phyloP scores from a whole-genome alignment of 2,797 vertebrate species.

The Argya squamiceps region DNA sequence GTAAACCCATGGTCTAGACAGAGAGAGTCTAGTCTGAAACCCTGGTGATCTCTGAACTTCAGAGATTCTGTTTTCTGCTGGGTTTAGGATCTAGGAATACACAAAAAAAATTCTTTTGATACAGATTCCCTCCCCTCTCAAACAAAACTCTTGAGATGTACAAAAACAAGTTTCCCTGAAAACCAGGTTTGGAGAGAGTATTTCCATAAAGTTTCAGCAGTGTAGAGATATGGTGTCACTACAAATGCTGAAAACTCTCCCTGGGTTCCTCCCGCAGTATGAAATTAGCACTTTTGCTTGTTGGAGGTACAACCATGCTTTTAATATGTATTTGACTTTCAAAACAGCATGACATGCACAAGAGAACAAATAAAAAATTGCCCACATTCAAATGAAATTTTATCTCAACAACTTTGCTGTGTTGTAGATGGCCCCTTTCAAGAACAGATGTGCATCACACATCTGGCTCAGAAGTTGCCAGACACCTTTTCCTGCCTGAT shows the following conservation, averaged over 20 bases:
- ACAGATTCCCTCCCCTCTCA: background rate
- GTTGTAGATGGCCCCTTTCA: background rate
- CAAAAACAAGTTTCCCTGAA: background rate
- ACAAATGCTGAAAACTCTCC: background rate
- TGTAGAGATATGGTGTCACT: background rate
- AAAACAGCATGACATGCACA: background rate
- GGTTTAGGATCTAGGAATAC: background rate
- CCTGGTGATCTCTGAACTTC: background rate
- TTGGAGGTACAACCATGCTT: background rate
- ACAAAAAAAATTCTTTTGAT: background rate
- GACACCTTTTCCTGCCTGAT: background rate
- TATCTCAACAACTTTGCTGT: background rate
- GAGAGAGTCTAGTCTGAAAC: background rate
- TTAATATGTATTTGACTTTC: background rate
- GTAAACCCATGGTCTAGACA: background rate
- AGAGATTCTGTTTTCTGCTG: background rate
- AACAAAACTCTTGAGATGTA: background rate
- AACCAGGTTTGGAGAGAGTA: background rate
- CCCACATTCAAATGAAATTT: background rate
- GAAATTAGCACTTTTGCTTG: background rate
- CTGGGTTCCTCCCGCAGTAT: background rate
- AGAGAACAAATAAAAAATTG: background rate
- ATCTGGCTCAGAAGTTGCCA: background rate
- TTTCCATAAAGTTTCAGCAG: background rate
- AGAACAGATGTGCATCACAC: background rate